Conservation (phyloP, 2,797 vertebrate genomes). For the Pteropus rufus region DNA sequence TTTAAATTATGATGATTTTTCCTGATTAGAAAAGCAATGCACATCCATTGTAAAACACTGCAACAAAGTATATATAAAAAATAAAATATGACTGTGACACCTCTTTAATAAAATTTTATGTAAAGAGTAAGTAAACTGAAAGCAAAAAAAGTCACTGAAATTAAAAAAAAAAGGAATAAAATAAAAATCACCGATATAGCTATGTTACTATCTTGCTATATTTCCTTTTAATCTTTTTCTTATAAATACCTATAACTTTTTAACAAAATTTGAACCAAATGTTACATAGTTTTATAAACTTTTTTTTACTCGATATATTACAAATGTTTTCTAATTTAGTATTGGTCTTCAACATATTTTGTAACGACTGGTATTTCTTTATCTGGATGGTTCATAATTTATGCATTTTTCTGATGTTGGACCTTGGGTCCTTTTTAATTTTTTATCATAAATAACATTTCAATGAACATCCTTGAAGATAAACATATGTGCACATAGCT, state of each 20-base stretch:
- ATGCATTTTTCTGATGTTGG: slow-evolving; percentile 30
- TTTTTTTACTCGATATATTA: background rate
- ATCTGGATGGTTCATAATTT: background rate
- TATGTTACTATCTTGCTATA: background rate
- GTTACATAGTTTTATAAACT: background rate
- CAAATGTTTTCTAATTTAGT: slow-evolving; percentile 7
- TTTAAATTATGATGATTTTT: slow-evolving; percentile 8
- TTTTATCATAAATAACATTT: background rate
- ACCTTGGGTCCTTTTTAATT: background rate
- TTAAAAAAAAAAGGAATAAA: background rate
- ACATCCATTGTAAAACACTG: background rate
- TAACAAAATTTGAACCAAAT: background rate
- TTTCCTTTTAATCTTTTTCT: background rate
- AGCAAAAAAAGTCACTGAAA: too few species aligned
- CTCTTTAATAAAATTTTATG: too few species aligned
- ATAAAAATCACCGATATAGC: background rate
- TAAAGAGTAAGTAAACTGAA: too few species aligned
- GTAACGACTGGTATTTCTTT: background rate
- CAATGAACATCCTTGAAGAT: background rate
- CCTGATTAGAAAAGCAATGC: background rate
- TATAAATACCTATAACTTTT: background rate
- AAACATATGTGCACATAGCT: background rate
- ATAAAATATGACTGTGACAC: background rate
- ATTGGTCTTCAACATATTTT: background rate
- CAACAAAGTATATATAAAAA: background rate